A percentile compares a stretch with the other conserved stretches of the same genome.
Evolutionary conservation across 2,888 invertebrate species (phyloP).

Genomic region (Microctonus brassicae): DNA sequence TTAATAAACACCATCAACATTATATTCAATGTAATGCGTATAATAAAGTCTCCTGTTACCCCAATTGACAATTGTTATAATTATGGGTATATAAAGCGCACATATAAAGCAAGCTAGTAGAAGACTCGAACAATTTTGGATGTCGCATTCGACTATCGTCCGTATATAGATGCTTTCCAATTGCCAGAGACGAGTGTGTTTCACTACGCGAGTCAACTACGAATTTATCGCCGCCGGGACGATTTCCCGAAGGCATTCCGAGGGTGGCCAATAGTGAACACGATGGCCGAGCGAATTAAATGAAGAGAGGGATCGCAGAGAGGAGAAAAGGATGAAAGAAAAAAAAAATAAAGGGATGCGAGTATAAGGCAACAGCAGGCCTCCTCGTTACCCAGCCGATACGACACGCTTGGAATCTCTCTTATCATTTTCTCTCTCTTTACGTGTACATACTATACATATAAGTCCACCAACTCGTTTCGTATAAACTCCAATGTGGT

Average conservation of each 20-base stretch:
- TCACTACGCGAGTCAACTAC: conserved; percentile 47
- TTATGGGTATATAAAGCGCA: background rate
- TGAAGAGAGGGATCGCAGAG: background rate
- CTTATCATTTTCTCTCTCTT: no score
- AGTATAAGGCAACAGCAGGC: conserved; percentile 14
- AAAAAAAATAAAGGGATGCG: background rate
- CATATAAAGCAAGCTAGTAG: no score
- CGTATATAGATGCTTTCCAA: conserved; percentile 37
- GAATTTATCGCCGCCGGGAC: conserved; percentile 47
- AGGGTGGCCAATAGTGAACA: conserved; percentile 23
- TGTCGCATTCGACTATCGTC: conserved; percentile 35
- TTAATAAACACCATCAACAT: background rate
- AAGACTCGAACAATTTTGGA: conserved; percentile 13
- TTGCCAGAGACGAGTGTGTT: conserved; percentile 42
- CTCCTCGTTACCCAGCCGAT: conserved; percentile 39
- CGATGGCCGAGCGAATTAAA: background rate
- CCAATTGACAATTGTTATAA: conserved; percentile 2
- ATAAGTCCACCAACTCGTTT: conserved; percentile 20
- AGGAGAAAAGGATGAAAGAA: background rate
- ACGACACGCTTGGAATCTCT: conserved; percentile 43
- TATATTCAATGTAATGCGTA: conserved; percentile 18
- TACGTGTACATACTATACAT: no score
- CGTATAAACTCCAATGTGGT: conserved; percentile 33
- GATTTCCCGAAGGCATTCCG: conserved; percentile 37
- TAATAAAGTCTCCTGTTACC: background rate